These are phyloP conservation scores for Ptyas mucosa DNA, from an alignment of 2,113 vertebrate species.

Conservation along the genomic window DNA sequence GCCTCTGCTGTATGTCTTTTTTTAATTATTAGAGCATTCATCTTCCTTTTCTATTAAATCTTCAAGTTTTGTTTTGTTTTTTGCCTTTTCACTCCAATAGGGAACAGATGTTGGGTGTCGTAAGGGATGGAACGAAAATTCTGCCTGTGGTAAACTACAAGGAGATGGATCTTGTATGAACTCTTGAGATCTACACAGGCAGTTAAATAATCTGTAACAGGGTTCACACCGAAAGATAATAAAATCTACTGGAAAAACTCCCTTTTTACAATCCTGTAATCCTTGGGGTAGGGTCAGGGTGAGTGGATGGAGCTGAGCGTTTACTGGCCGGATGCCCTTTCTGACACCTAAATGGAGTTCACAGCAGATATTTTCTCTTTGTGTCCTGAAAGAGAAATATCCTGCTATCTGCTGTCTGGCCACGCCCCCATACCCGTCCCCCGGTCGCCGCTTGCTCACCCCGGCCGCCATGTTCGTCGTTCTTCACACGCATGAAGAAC, in stretches of 20 bases:
- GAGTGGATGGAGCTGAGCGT: neutral
- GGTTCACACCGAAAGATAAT: neutral
- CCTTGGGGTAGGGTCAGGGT: neutral
- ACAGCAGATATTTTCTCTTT: too few species aligned
- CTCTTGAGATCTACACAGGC: neutral
- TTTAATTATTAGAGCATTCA: neutral
- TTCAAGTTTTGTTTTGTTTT: neutral
- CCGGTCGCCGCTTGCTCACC: too few species aligned
- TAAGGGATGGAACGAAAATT: neutral
- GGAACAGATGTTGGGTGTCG: neutral
- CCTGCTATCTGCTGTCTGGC: too few species aligned
- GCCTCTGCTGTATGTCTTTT: neutral
- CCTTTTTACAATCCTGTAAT: neutral
- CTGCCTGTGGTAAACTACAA: neutral
- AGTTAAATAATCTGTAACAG: neutral
- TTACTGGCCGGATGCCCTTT: neutral
- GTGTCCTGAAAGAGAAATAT: too few species aligned
- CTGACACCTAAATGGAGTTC: neutral
- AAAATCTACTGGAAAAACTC: neutral
- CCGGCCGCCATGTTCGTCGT: too few species aligned
- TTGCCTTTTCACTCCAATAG: neutral
- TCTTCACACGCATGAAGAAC: too few species aligned
- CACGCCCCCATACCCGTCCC: too few species aligned
- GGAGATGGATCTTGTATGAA: neutral
- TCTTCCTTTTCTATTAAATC: neutral